These are phyloP conservation scores for Cosmorhoe ocellata DNA, from an alignment of 2,888 invertebrate genomes.

Conservation along the genomic window DNA sequence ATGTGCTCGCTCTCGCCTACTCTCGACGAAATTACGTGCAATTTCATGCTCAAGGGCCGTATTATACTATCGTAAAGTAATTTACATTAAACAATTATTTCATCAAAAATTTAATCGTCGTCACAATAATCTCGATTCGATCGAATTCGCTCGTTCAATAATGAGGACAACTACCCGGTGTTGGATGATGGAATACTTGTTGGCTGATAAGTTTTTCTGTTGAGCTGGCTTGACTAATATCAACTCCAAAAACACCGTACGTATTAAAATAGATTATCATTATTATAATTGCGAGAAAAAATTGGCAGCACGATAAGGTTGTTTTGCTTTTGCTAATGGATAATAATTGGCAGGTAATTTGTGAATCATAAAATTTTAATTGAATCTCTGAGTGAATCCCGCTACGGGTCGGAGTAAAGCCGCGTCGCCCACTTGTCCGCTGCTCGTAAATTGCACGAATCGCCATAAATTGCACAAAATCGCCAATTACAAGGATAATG, in stretches of 20 bases:
- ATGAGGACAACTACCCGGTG: constrained; percentile 9
- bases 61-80: constrained; percentile 67
- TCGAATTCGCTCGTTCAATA: constrained; percentile 13
- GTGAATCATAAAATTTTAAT: constrained; percentile 73
- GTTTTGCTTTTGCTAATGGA: constrained; percentile 61
- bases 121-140: constrained; percentile 40
- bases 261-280: constrained; percentile 36
- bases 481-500: constrained; percentile 76
- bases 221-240: constrained; percentile 1
- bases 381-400: constrained; percentile 68
- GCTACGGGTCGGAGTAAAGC: constrained; percentile 50
- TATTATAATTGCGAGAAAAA: constrained; percentile 40
- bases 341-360: constrained; percentile 77
- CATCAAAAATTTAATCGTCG: constrained; percentile 56
- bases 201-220: background rate
- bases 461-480: constrained; percentile 80
- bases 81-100: constrained; percentile 70
- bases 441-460: constrained; percentile 77
- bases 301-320: constrained; percentile 44
- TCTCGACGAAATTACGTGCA: constrained; percentile 62
- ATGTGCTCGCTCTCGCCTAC: constrained; percentile 33
- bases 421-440: constrained; percentile 74
- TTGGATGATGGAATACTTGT: background rate
- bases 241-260: constrained; percentile 7
- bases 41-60: constrained; percentile 64